Percentiles rank a stretch among this genome's conserved stretches.
Conservation (phyloP, 2,113 vertebrate genomes). For the Ursus arctos region DNA sequence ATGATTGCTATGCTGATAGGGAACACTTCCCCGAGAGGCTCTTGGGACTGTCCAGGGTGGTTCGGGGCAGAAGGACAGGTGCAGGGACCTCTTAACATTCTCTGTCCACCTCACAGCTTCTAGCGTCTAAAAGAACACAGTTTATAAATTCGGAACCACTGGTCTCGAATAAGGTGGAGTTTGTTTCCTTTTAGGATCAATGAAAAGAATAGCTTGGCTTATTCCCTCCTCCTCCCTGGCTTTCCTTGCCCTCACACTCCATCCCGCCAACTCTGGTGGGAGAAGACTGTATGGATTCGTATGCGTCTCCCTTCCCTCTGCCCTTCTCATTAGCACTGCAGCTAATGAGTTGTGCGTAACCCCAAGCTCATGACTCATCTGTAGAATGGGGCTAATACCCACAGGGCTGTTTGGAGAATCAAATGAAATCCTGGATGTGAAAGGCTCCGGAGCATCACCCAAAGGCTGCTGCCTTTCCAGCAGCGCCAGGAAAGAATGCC, state of each 20-base stretch:
- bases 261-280: too few relatives aligned
- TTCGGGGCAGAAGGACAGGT: too few relatives aligned
- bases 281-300: not conserved
- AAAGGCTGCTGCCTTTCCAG: not conserved
- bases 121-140: not conserved
- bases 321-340: not conserved
- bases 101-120: not conserved
- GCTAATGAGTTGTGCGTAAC: not conserved
- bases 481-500: not conserved
- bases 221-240: not conserved
- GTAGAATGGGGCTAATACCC: not conserved
- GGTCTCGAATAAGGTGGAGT: not conserved
- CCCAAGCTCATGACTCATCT: not conserved
- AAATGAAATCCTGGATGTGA: not conserved
- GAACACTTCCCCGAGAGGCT: not conserved
- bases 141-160: not conserved
- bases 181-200: not conserved
- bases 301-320: not conserved
- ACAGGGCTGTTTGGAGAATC: not conserved
- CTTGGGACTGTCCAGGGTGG: not conserved
- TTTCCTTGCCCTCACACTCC: too few relatives aligned
- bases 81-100: not conserved
- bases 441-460: not conserved
- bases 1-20: fast-evolving
- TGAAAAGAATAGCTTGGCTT: not conserved